Base-by-base conservation (phyloP, 2,888 invertebrate species). In the Nemoura dubitans region DNA sequence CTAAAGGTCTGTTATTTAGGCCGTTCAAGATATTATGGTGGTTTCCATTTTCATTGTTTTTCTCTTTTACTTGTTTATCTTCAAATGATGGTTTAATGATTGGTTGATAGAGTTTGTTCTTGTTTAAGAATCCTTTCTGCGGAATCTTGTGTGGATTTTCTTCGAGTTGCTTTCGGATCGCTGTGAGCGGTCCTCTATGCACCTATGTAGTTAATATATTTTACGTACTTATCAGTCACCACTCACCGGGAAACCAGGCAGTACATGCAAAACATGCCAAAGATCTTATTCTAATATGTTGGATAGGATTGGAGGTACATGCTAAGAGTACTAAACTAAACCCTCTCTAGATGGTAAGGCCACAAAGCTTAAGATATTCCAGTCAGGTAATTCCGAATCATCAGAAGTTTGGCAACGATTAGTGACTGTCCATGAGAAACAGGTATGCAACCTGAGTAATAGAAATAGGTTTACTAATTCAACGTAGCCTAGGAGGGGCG, bases 81-180 rank as follows among this genome's bases (percentile, higher is more conserved):
- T 95, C 94, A 88, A 94, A 94, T 90, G 94, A 94, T 81, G 93
- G 87, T 93, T 92, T 91, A 91, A 92, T 0, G 90, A 89, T 89
- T 90, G 89, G 80, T 87, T 85, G 87, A 88, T 0, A 89, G 81
- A 0, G 88, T 87, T 0, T 90, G 88, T 88, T 91, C 91, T 0
- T 91, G 89, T 88, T 92, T 92, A 76, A 92, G 92, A 0, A 89
- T 89, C 81, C 90, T 90, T 16, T 88, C 86, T 14, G 91, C 90
- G 0, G 91, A 90, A 16, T 90, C 89, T 0, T 91, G 88, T 86
- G 89, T 87, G 76, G 87, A 36, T 87, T 87, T 43, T 83, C 86
- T 76, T 85, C 86, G n/a, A 86, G 87, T 42, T 82, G 86, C 26
- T 86, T 85, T 85, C 84, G 87, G 78, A 90, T 88, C 21, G 88